Conservation (phyloP, 2,113 vertebrate genomes). For the Myrmecobius fasciatus region DNA sequence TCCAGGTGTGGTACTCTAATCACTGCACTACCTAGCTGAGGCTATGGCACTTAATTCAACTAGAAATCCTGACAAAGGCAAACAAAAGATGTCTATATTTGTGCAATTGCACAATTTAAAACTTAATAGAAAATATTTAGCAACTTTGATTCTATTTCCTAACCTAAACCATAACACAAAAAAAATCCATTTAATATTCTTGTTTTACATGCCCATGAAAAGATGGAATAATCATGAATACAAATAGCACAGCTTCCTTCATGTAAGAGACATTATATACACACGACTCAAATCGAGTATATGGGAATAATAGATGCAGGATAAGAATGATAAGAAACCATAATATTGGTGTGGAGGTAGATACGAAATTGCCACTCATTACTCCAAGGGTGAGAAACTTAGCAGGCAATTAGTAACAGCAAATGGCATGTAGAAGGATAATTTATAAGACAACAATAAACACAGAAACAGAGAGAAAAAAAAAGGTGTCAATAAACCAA, state of each 20-base stretch:
- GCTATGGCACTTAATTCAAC: neutral
- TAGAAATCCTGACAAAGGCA: slow-evolving; percentile 1
- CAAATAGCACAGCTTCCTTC: slow-evolving; percentile 58
- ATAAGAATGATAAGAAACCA: slow-evolving; percentile 65
- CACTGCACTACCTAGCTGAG: neutral
- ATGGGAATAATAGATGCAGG: slow-evolving; percentile 53
- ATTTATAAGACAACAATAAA: slow-evolving; percentile 67
- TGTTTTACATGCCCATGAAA: slow-evolving; percentile 54
- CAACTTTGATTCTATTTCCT: slow-evolving; percentile 61
- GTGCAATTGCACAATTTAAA: slow-evolving; percentile 34
- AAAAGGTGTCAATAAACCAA: slow-evolving; percentile 48
- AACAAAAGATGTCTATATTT: slow-evolving; percentile 26
- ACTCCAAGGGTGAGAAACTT: slow-evolving; percentile 63
- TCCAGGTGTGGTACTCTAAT: neutral
- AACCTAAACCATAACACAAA: slow-evolving; percentile 40
- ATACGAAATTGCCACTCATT: slow-evolving; percentile 66
- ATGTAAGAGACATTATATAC: slow-evolving; percentile 48
- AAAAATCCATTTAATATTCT: slow-evolving; percentile 17
- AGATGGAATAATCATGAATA: slow-evolving; percentile 72
- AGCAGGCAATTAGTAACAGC: slow-evolving; percentile 72
- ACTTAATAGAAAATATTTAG: slow-evolving; percentile 63
- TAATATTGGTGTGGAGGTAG: slow-evolving; percentile 51
- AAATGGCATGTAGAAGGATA: slow-evolving; percentile 66
- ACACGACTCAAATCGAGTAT: slow-evolving; percentile 58
- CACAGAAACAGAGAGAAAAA: slow-evolving; percentile 60